Base-by-base conservation (phyloP, 2,888 invertebrate genomes). In the Drosophila parthenogenetica region DNA sequence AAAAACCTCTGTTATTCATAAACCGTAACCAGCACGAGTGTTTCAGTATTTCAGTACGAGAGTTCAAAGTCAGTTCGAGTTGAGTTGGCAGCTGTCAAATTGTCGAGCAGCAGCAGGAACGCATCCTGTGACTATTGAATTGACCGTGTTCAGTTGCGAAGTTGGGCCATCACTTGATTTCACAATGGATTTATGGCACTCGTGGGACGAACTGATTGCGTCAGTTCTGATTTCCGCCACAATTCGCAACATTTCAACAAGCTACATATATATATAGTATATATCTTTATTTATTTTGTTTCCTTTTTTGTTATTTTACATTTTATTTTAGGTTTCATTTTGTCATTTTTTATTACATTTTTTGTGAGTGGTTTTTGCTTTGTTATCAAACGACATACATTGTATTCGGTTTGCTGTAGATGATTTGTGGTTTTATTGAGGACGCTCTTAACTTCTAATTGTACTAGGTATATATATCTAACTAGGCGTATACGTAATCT, bases 181-280 rank as follows among this genome's bases (percentile, higher is more conserved):
- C 77, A 75, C 81, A 81, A 75, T 75, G 83, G 82, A 81, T 84
- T 87, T 87, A 84, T 84, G 79, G 75, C 87, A 81, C 82, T 77
- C 71, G 57, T 63, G 85, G 85, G 85, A 79, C 71, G 66, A 69
- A 67, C 74, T 77, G 83, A 79, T 81, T 87, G 84, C 77, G 67
- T 72, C 77, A 79, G 66, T 87, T 84, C 59, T 81, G 84, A 86
- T 86, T 86, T 82, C 61, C 62, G 77, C 72, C 59, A 69, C 80
- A 77, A 77, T 77, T 75, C 69, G 65, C 69, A 64, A 69, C 55
- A 48, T 42, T 48, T 45, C 58, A 61, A 73, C 50, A 60, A 22
- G 22, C 22, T 22, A 62, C 29, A 73, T 29, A 46, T 16, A 19
- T 29, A 25, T 19, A 25, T 16, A 42, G 60, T 54, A 46, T 59